These are phyloP conservation scores for Alouatta palliata DNA, from an alignment of 2,113 vertebrate genomes.

Conservation along the genomic window DNA sequence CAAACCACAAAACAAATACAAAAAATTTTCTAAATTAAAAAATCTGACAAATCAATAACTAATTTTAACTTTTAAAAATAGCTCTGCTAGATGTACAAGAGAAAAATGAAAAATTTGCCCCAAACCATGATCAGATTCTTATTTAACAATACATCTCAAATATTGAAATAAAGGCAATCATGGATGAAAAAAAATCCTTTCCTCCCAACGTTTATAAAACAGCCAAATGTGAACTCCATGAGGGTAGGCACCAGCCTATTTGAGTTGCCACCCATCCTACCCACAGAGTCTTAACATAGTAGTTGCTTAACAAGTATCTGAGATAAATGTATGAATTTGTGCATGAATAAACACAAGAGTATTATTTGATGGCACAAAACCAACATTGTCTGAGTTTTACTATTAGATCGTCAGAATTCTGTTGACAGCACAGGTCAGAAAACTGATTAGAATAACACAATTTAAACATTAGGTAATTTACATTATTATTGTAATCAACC, in stretches of 20 bases:
- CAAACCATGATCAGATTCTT: neutral
- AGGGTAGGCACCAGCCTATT: neutral
- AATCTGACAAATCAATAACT: neutral
- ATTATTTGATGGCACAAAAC: neutral
- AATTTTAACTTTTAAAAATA: constrained; percentile 25
- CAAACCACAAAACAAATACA: neutral
- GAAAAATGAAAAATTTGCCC: neutral
- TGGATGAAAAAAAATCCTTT: neutral
- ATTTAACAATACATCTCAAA: neutral
- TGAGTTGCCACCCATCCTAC: neutral
- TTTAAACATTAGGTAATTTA: neutral
- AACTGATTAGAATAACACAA: neutral
- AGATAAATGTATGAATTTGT: neutral
- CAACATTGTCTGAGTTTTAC: neutral
- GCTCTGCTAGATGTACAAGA: neutral
- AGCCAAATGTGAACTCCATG: neutral
- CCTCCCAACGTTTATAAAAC: neutral
- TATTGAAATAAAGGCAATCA: neutral
- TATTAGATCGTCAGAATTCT: neutral
- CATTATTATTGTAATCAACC: neutral
- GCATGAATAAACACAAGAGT: neutral
- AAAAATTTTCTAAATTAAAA: neutral
- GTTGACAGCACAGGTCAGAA: neutral
- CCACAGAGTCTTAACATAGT: neutral
- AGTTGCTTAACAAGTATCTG: neutral